A percentile compares a stretch with the other conserved stretches of the same genome.
Conservation (phyloP, 2,113 vertebrate species). For the Beaufortia kweichowensis region DNA sequence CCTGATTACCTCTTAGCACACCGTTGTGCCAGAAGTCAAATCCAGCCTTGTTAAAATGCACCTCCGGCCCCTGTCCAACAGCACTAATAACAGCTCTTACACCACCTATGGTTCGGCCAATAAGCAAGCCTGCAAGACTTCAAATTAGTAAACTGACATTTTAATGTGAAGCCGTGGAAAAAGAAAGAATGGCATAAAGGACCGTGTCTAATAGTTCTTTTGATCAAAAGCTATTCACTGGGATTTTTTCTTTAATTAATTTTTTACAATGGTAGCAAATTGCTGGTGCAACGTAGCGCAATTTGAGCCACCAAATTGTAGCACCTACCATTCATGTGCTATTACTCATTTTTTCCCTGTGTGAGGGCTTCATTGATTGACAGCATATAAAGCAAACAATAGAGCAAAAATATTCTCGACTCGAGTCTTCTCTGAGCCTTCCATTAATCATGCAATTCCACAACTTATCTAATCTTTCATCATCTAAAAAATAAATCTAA, state of each 20-base stretch:
- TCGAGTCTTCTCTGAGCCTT: slow-evolving; percentile 31
- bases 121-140: slow-evolving; percentile 38
- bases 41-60: slow-evolving; percentile 74
- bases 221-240: slow-evolving; percentile 48
- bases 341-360: slow-evolving; percentile 38
- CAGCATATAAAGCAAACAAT: slow-evolving; percentile 56
- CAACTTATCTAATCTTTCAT: slow-evolving; percentile 54
- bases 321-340: slow-evolving; percentile 50
- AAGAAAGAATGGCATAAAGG: slow-evolving; percentile 27
- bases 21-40: slow-evolving; percentile 68
- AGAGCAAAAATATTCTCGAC: slow-evolving; percentile 21
- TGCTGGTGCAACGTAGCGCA: slow-evolving; percentile 49
- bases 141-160: slow-evolving; percentile 55
- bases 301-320: slow-evolving; percentile 51
- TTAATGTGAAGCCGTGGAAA: slow-evolving; percentile 45
- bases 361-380: slow-evolving; percentile 56
- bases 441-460: slow-evolving; percentile 45
- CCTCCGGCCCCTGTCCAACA: slow-evolving; percentile 65
- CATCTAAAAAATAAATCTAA: slow-evolving; percentile 51
- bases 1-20: slow-evolving; percentile 80
- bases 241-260: slow-evolving; percentile 56
- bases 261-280: slow-evolving; percentile 51
- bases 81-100: slow-evolving; percentile 68
- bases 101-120: slow-evolving; percentile 60
- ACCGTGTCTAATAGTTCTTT: slow-evolving; percentile 48